phyloP scores from a whole-genome alignment of 1,140 invertebrate species.

The Potamilus streckersoni region DNA sequence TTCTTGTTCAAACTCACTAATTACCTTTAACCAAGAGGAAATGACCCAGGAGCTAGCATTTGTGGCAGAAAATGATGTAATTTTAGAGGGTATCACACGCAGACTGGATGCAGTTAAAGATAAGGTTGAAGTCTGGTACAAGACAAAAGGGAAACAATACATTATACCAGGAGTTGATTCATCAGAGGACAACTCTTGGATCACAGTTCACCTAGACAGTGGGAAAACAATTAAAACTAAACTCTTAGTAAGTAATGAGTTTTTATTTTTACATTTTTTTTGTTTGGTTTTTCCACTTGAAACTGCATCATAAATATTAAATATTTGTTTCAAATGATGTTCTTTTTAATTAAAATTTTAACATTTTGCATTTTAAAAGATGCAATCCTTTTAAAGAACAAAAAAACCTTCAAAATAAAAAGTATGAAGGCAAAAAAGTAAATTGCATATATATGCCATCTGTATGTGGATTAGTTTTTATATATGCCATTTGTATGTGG shows the following conservation, averaged over 20 bases:
- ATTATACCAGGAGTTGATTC: conserved; percentile 63
- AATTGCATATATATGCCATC: too few species aligned
- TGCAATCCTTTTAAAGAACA: too few species aligned
- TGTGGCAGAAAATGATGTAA: conserved; percentile 94
- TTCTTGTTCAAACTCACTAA: conserved; percentile 86
- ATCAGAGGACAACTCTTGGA: conserved; percentile 48
- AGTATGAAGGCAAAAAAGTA: too few species aligned
- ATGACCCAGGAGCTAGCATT: conserved; percentile 81
- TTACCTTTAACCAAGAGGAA: conserved; percentile 84
- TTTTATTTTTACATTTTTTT: background rate
- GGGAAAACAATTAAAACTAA: conserved; percentile 65
- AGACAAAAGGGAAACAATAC: conserved; percentile 69
- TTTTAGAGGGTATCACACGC: conserved; percentile 75
- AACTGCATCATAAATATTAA: too few species aligned
- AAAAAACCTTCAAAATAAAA: too few species aligned
- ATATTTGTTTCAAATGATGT: too few species aligned
- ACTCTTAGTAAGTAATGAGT: conserved; percentile 67
- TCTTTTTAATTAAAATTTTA: too few species aligned
- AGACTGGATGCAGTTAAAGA: conserved; percentile 73
- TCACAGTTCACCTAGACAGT: conserved; percentile 65
- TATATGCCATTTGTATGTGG: too few species aligned
- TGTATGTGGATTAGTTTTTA: too few species aligned
- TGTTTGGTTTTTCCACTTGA: background rate
- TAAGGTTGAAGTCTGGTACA: conserved; percentile 70
- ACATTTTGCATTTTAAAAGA: too few species aligned